These are phyloP conservation scores for Muraenolepis orangiensis DNA, from an alignment of 2,797 vertebrate species.

Conservation along the genomic window DNA sequence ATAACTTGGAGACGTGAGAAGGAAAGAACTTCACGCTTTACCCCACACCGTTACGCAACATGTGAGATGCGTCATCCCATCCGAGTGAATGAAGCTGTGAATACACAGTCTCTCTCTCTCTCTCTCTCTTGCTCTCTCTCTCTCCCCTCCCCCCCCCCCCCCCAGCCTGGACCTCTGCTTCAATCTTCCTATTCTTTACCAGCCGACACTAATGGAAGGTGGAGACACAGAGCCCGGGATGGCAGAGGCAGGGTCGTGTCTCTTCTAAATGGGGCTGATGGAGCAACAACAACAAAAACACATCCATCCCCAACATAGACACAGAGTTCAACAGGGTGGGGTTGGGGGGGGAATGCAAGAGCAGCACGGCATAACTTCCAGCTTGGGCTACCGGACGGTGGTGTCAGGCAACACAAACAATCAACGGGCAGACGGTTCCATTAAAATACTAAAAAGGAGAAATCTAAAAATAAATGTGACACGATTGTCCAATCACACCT, in stretches of 20 bases:
- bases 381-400: not conserved
- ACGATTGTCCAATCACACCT: not conserved
- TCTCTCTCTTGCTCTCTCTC: not conserved
- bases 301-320: not conserved
- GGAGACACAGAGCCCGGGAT: constrained; percentile 1
- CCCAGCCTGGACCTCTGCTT: not conserved
- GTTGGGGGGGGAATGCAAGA: not conserved
- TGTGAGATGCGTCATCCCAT: not conserved
- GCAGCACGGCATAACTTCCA: not conserved
- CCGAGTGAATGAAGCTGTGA: not conserved
- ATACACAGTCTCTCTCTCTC: not conserved
- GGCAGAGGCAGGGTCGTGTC: not conserved
- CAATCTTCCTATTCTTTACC: not conserved
- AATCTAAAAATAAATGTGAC: not conserved
- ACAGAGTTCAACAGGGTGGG: not conserved
- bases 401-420: not conserved
- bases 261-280: not conserved
- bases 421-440: not conserved
- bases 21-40: no score
- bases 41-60: not conserved
- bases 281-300: not conserved
- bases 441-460: not conserved
- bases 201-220: constrained; percentile 2
- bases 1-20: no score
- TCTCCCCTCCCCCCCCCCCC: not conserved